phyloP scores from a whole-genome alignment of 2,888 invertebrate genomes.

The Pilophorus perplexus region DNA sequence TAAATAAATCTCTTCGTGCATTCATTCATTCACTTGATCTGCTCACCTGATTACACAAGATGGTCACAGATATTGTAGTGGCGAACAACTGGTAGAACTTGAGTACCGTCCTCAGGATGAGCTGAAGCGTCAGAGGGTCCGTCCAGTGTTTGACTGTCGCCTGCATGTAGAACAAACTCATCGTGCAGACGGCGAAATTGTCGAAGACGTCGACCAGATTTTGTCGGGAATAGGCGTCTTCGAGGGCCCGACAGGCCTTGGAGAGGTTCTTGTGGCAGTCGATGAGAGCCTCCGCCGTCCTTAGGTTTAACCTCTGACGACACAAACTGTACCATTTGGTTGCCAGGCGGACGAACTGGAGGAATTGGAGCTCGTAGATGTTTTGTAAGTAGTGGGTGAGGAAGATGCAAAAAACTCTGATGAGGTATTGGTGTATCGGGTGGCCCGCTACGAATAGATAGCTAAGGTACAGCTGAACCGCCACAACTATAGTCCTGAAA shows the following conservation, averaged over 20 bases:
- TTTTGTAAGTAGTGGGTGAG: slow-evolving; percentile 3
- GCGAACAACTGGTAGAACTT: background rate
- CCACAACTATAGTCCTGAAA: background rate
- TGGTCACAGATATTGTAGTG: background rate
- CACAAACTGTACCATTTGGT: background rate
- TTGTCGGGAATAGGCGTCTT: background rate
- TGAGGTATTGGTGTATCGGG: background rate
- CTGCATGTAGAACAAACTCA: background rate
- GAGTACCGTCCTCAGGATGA: background rate
- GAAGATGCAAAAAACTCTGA: background rate
- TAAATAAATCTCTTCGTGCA: no score
- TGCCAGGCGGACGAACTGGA: background rate
- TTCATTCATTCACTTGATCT: no score
- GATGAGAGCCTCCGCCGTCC: background rate
- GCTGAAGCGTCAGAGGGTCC: background rate
- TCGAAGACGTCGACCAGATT: background rate
- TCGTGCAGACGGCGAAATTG: background rate
- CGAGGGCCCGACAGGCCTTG: background rate
- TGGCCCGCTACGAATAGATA: background rate
- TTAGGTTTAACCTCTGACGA: background rate
- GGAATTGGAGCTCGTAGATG: slow-evolving; percentile 15
- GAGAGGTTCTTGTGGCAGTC: background rate
- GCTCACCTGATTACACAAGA: background rate
- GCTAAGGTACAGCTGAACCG: background rate
- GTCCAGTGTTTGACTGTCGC: background rate